Conservation (phyloP, 2,797 vertebrate genomes). For the Apogon talboti region DNA sequence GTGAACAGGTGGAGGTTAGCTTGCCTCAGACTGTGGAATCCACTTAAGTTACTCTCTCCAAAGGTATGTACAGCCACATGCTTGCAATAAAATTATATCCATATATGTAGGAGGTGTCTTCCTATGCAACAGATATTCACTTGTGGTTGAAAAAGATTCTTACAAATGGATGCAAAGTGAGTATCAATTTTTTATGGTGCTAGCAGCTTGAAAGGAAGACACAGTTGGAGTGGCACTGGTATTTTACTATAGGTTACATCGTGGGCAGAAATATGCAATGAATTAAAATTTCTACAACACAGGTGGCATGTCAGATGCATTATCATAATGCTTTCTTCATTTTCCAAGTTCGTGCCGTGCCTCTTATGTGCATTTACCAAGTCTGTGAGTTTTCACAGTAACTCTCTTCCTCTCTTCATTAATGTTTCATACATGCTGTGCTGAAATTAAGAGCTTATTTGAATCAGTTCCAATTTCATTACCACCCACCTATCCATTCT, state of each 20-base stretch:
- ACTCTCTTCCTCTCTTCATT: slow-evolving; percentile 72
- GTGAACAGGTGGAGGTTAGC: slow-evolving; percentile 59
- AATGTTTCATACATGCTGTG: slow-evolving; percentile 83
- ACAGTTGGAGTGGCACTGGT: slow-evolving; percentile 28
- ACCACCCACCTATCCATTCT: slow-evolving; percentile 78
- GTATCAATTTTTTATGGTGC: slow-evolving; percentile 65
- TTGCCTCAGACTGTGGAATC: slow-evolving; percentile 47
- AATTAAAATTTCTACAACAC: slow-evolving; percentile 30
- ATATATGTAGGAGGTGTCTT: slow-evolving; percentile 45
- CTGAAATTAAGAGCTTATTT: slow-evolving; percentile 84
- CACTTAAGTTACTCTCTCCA: slow-evolving; percentile 34
- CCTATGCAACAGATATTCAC: slow-evolving; percentile 55
- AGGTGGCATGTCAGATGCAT: slow-evolving; percentile 26
- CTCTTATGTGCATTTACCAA: slow-evolving; percentile 30
- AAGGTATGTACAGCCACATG: slow-evolving; percentile 25
- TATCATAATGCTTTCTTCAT: slow-evolving; percentile 42
- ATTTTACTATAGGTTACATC: slow-evolving; percentile 24
- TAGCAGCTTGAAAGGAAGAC: slow-evolving; percentile 53
- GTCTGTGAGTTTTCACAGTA: slow-evolving; percentile 51
- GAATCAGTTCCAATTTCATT: slow-evolving; percentile 80
- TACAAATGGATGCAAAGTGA: slow-evolving; percentile 38
- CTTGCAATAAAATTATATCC: slow-evolving; percentile 46
- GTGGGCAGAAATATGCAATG: slow-evolving; percentile 29
- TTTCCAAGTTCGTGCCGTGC: slow-evolving; percentile 44
- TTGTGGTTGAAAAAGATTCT: slow-evolving; percentile 42